Evolutionary conservation across 2,888 invertebrate genomes (phyloP).

Genomic region (Byasa hedistus): DNA sequence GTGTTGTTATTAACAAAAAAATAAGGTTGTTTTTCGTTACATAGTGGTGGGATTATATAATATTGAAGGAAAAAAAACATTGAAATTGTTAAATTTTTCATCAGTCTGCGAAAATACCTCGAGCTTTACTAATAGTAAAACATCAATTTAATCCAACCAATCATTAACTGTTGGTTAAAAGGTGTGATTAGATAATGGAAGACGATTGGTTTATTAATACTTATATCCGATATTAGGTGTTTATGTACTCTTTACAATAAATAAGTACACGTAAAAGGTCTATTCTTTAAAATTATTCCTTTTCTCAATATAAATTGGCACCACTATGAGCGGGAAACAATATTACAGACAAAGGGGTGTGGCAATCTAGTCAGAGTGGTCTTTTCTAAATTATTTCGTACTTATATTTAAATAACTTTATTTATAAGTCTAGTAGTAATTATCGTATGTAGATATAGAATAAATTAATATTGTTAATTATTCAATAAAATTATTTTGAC

Average conservation of each 20-base stretch:
- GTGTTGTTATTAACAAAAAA: slow-evolving; percentile 56
- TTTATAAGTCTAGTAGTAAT: slow-evolving; percentile 9
- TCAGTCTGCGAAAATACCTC: not conserved
- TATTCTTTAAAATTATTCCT: not conserved
- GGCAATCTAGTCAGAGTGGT: slow-evolving; percentile 79
- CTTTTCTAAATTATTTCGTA: slow-evolving; percentile 48
- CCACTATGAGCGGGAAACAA: slow-evolving; percentile 34
- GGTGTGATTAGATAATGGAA: not conserved
- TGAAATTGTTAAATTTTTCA: not conserved
- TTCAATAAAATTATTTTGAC: slow-evolving; percentile 25
- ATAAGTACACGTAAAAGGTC: not conserved
- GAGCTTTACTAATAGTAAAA: not conserved
- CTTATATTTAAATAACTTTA: slow-evolving; percentile 29
- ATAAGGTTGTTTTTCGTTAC: slow-evolving; percentile 29
- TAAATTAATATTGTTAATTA: slow-evolving; percentile 23
- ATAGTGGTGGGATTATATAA: slow-evolving; percentile 24
- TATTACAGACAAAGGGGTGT: slow-evolving; percentile 71
- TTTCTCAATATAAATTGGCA: slow-evolving; percentile 22
- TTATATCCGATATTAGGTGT: too few relatives aligned
- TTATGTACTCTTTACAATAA: too few relatives aligned
- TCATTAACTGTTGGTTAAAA: not conserved
- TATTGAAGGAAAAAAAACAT: not conserved
- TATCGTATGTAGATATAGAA: slow-evolving; percentile 4
- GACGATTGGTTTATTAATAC: too few relatives aligned
- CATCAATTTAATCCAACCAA: not conserved